Base-by-base conservation (phyloP, 2,113 vertebrate species). In the Leuciscus idus region DNA sequence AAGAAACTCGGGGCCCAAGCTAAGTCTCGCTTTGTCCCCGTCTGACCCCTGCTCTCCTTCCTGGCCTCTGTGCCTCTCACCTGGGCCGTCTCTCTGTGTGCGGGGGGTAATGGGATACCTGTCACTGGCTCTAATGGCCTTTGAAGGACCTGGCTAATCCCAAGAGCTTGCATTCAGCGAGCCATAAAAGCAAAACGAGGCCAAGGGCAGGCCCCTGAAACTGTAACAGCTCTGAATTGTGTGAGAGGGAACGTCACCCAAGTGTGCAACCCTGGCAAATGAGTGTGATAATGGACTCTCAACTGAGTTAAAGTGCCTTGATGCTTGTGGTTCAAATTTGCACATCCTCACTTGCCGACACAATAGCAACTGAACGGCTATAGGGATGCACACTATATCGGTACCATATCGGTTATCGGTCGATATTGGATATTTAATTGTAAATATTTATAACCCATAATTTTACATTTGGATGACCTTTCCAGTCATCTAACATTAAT, bases 81-180 rank as follows among this genome's bases (percentile, higher is more conserved):
- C 94, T 95, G 93, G 92, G 92, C 93, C 87, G 90, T 95, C 91
- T 94, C 92, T 92, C 92, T 92, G 81, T 91, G 84, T 83, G 57
- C 73, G 33, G 90, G 86, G 90, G 90, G 95, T 94, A 95, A 96
- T 89, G 87, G 90, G 94, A 95, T 94, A 95, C 94, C 95, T 95
- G 94, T 94, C 94, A 95, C 94, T 95, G 94, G 92, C 93, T 94
- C 93, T 95, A 95, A 96, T 95, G 94, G 93, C 93, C 94, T 94
- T 95, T 95, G 92, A 94, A 94, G 93, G 94, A 93, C 93, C 94
- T 93, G 93, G 92, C 92, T 94, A 94, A 94, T 95, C 94, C 94
- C 93, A 87, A 91, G 93, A 94, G 94, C 90, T 77, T 91, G 92
- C 93, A 94, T 95, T 93, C 92, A 94, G 92, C 87, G 61, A 87